phyloP scores from a whole-genome alignment of 2,888 invertebrate species.

The Stenodera caucasica region DNA sequence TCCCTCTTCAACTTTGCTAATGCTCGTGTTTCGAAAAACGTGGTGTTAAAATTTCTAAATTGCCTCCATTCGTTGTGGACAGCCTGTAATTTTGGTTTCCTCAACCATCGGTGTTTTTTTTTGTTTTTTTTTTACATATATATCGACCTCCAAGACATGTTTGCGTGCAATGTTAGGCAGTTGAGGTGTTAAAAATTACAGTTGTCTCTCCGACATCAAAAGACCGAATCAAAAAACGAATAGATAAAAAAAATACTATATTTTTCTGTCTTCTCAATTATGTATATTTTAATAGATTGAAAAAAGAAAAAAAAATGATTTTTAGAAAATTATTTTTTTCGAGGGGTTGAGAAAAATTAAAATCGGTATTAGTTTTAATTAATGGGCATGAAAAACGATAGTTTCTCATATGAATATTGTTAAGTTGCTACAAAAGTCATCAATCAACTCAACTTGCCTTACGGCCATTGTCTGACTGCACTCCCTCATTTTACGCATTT shows the following conservation, averaged over 20 bases:
- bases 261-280: too few relatives aligned
- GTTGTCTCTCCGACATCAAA: constrained; percentile 27
- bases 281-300: too few relatives aligned
- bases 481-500: constrained; percentile 44
- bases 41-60: constrained; percentile 55
- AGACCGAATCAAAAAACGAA: neutral
- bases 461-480: constrained; percentile 39
- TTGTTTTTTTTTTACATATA: constrained; percentile 32
- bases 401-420: constrained; percentile 45
- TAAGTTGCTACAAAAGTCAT: constrained; percentile 48
- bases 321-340: too few relatives aligned
- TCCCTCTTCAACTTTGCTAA: constrained; percentile 45
- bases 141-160: constrained; percentile 37
- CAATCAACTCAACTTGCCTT: constrained; percentile 47
- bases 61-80: constrained; percentile 52
- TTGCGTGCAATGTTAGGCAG: constrained; percentile 35
- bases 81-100: constrained; percentile 55
- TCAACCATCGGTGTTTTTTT: constrained; percentile 41
- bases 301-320: too few relatives aligned
- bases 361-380: too few relatives aligned
- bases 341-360: too few relatives aligned
- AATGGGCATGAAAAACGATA: constrained; percentile 3
- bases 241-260: neutral
- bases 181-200: constrained; percentile 43
- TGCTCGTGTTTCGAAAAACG: constrained; percentile 45